These are phyloP conservation scores for Eclectus roratus DNA, from an alignment of 2,113 vertebrate genomes.

Conservation along the genomic window DNA sequence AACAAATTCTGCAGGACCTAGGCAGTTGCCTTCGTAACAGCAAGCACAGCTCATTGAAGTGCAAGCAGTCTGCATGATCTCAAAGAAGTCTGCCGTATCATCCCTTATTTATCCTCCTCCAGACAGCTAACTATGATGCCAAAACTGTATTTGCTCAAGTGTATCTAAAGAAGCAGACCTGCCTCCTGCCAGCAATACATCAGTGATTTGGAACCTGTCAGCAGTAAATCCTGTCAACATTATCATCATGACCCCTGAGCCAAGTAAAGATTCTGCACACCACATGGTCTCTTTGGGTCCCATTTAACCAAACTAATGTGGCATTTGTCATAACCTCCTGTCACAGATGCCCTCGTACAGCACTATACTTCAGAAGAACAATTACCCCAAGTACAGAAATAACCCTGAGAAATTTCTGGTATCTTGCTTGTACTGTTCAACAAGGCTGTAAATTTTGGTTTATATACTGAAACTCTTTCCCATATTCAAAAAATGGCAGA, in stretches of 20 bases:
- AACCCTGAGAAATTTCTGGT: not conserved
- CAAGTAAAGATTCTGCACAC: not conserved
- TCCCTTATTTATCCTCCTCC: not conserved
- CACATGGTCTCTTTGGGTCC: not conserved
- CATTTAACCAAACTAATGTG: not conserved
- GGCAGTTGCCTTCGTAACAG: not conserved
- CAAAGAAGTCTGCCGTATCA: not conserved
- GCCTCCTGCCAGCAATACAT: not conserved
- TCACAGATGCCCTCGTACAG: not conserved
- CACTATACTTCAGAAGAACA: not conserved
- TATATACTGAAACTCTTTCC: not conserved
- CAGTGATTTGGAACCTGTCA: not conserved
- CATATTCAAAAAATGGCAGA: not conserved
- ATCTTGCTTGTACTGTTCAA: not conserved
- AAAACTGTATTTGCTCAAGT: not conserved
- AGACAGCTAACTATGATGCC: not conserved
- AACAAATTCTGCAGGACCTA: not conserved
- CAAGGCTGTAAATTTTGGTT: not conserved
- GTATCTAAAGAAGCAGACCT: not conserved
- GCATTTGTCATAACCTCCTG: not conserved
- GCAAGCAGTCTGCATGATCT: not conserved
- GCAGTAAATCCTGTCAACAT: not conserved
- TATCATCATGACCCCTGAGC: not conserved
- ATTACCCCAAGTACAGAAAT: not conserved
- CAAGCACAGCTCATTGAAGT: not conserved